These are phyloP conservation scores for Drosophila trichaetosa DNA, from an alignment of 2,888 invertebrate genomes.

Conservation along the genomic window DNA sequence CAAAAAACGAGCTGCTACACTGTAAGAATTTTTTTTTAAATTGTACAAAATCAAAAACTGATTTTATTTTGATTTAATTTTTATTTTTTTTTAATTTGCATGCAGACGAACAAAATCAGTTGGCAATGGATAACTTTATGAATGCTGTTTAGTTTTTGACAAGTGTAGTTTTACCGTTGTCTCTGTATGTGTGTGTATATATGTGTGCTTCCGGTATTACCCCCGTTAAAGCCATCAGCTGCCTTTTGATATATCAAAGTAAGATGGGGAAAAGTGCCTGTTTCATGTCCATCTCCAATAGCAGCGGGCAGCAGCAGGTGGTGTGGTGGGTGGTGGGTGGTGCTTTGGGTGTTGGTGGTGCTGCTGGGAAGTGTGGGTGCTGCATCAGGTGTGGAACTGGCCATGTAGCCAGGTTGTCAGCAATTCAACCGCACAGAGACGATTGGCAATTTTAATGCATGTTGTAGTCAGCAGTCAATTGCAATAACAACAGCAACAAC, in stretches of 20 bases:
- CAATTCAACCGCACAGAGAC: slow-evolving; percentile 74
- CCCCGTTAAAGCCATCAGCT: slow-evolving; percentile 32
- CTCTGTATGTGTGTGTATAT: background rate
- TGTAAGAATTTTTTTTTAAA: background rate
- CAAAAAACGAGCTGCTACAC: slow-evolving; percentile 37
- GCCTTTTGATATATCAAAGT: slow-evolving; percentile 36
- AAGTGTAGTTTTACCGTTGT: background rate
- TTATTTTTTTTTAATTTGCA: background rate
- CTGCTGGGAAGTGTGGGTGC: background rate
- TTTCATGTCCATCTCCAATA: slow-evolving; percentile 37
- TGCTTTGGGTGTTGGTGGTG: background rate
- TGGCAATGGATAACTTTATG: background rate
- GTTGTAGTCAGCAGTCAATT: slow-evolving; percentile 50
- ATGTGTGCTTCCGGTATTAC: slow-evolving; percentile 9
- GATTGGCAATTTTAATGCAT: slow-evolving; percentile 75
- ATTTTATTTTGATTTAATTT: background rate
- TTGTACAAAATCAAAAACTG: background rate
- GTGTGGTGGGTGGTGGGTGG: background rate
- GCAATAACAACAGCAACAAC: slow-evolving; percentile 41
- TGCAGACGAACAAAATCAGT: background rate
- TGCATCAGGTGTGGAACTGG: slow-evolving; percentile 48
- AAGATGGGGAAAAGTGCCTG: slow-evolving; percentile 11
- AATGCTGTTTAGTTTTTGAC: background rate
- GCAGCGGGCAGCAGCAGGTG: slow-evolving; percentile 27
- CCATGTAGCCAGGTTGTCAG: slow-evolving; percentile 60